These are phyloP conservation scores for Clanis bilineata DNA, from an alignment of 2,888 invertebrate genomes.

Conservation along the genomic window DNA sequence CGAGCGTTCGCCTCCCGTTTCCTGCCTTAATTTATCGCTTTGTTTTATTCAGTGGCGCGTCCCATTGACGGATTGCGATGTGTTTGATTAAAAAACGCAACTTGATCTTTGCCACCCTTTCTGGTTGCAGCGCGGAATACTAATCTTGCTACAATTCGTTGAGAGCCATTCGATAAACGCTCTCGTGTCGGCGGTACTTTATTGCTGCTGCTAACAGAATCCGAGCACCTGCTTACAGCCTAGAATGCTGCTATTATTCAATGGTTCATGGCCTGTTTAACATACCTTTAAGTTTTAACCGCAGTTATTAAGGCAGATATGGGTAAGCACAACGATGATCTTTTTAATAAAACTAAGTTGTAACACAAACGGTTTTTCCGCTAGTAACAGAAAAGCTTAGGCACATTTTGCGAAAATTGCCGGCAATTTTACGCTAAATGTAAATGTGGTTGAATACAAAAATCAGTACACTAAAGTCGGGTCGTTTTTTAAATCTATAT, in stretches of 20 bases:
- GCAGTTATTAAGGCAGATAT: background rate
- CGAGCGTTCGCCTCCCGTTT: slow-evolving; percentile 75
- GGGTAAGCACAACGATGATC: background rate
- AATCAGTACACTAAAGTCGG: slow-evolving; percentile 2
- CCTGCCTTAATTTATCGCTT: slow-evolving; percentile 80
- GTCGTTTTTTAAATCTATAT: background rate
- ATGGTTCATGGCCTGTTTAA: background rate
- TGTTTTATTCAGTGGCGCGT: slow-evolving; percentile 77
- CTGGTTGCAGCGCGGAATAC: slow-evolving; percentile 47
- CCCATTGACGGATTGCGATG: slow-evolving; percentile 79
- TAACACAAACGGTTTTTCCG: background rate
- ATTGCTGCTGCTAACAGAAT: slow-evolving; percentile 24
- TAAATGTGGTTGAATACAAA: slow-evolving; percentile 12
- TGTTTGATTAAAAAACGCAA: slow-evolving; percentile 79
- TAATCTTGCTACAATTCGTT: slow-evolving; percentile 40
- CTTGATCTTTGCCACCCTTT: slow-evolving; percentile 65
- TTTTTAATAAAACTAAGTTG: background rate
- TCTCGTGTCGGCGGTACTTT: slow-evolving; percentile 35
- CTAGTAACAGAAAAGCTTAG: background rate
- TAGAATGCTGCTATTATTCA: slow-evolving; percentile 8
- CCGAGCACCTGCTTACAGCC: slow-evolving; percentile 22
- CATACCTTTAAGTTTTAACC: background rate
- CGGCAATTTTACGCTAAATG: slow-evolving; percentile 7
- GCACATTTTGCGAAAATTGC: slow-evolving; percentile 9
- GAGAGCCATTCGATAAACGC: slow-evolving; percentile 37